Evolutionary conservation across 2,113 vertebrate genomes (phyloP), one percentile per base, ranked within the genome.

Genomic region (Lepus timidus): DNA sequence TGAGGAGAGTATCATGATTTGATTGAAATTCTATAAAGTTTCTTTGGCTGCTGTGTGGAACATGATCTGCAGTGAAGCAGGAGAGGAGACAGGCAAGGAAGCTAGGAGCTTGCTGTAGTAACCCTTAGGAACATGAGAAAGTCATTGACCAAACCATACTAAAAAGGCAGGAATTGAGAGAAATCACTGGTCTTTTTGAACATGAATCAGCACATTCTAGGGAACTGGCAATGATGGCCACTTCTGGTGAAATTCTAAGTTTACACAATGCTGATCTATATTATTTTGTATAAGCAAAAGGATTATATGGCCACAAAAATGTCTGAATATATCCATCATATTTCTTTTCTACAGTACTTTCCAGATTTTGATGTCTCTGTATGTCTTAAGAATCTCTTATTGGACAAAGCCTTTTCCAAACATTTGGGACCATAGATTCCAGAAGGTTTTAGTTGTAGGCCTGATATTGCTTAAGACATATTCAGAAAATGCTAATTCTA

Each of bases 161-260:
- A 14, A 64, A 71, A 94, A 83, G 11, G 25, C 12, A 91, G 14
- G 8, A 25, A 85, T 29, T 80, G 33, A 86, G 33, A 88, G 67
- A 83, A 81, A 88, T 76, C 89, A 74, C 33, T 88, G 74, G 85
- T 55, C 62, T 74, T 39, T 76, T 0, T 67, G 68, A 74, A 85
- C 20, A 29, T 74, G 25, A 88, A 49, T 91, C 85, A 95, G 90
- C 22, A 86, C 58, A 88, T 71, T 88, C 87, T 51, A 71, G 62
- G 78, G 88, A 70, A 76, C 44, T 74, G 33, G 51, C 65, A 86
- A 31, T 91, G 61, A 39, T 55, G 20, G 71, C 52, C 10, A 81
- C 65, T 94, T 82, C 73, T 36, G 79, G 52, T 61, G 44, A 89
- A 95, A 95, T 71, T 87, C 39, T n/a, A 91, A 84, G 65, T 84